phyloP scores from a whole-genome alignment of 1,140 invertebrate genomes.

The Drosophila orosa region DNA sequence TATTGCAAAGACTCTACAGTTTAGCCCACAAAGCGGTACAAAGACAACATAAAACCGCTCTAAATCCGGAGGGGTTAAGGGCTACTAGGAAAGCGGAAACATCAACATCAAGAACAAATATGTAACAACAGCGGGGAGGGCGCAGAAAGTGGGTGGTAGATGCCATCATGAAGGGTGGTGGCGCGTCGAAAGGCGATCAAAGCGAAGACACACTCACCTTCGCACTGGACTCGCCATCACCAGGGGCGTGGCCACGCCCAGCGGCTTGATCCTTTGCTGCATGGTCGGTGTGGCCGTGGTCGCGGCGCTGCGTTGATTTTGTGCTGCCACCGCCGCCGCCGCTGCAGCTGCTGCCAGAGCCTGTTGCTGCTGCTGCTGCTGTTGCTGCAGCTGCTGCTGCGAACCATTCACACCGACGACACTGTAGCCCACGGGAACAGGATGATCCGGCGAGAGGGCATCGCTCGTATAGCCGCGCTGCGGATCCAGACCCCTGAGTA shows the following conservation, averaged over 20 bases:
- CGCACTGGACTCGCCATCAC: constrained; percentile 93
- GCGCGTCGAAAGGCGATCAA: neutral
- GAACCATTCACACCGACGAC: constrained; percentile 52
- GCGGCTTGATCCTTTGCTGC: constrained; percentile 94
- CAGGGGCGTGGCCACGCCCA: constrained; percentile 94
- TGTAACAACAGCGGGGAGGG: constrained; percentile 3
- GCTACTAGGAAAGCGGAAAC: constrained; percentile 4
- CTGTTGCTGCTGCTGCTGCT: constrained; percentile 61
- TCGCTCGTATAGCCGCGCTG: constrained; percentile 90
- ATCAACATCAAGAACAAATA: constrained; percentile 8
- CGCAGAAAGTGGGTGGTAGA: neutral
- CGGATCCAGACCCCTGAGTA: constrained; percentile 86
- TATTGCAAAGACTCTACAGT: neutral
- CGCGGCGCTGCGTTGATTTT: constrained; percentile 72
- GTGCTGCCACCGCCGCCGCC: constrained; percentile 62
- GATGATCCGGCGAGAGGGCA: constrained; percentile 86
- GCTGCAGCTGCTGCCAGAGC: constrained; percentile 58
- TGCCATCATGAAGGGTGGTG: constrained; percentile 15
- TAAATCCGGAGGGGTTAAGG: neutral
- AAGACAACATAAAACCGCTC: neutral
- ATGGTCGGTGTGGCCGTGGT: constrained; percentile 88
- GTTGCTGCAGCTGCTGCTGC: constrained; percentile 66
- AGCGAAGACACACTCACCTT: constrained; percentile 86
- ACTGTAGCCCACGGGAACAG: constrained; percentile 64
- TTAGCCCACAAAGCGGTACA: neutral